These are phyloP conservation scores for Poeciliopsis gracilis DNA, from an alignment of 2,797 vertebrate species.

Conservation along the genomic window DNA sequence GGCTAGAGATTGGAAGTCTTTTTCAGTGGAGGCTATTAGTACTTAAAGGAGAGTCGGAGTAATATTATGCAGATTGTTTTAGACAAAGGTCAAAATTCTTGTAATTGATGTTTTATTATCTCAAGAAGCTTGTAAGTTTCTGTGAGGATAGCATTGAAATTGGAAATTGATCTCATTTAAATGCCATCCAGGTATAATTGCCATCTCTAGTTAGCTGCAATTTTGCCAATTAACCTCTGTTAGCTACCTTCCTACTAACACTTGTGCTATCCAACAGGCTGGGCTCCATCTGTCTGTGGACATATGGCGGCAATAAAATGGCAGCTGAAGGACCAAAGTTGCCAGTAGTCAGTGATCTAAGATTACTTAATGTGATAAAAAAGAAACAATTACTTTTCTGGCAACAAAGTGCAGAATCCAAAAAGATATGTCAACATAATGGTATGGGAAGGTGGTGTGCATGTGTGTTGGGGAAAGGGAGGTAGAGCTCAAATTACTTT, in stretches of 20 bases:
- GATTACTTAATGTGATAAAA: slow-evolving; percentile 72
- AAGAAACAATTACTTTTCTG: slow-evolving; percentile 56
- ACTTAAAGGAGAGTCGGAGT: background rate
- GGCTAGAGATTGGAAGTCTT: background rate
- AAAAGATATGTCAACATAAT: slow-evolving; percentile 17
- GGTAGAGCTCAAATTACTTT: slow-evolving; percentile 68
- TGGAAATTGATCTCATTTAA: slow-evolving; percentile 10
- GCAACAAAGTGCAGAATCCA: slow-evolving; percentile 35
- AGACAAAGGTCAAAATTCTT: background rate
- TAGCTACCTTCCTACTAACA: slow-evolving; percentile 23
- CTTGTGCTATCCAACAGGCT: slow-evolving; percentile 21
- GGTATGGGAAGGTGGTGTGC: slow-evolving; percentile 9
- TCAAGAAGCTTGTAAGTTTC: background rate
- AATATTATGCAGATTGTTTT: slow-evolving; percentile 1
- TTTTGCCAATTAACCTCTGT: slow-evolving; percentile 33
- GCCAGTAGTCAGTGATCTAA: slow-evolving; percentile 51
- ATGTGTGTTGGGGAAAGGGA: slow-evolving; percentile 3
- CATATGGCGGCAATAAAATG: slow-evolving; percentile 56
- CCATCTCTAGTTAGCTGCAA: slow-evolving; percentile 21
- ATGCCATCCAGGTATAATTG: slow-evolving; percentile 14
- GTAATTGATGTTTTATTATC: background rate
- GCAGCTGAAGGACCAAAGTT: slow-evolving; percentile 60
- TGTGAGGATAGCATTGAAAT: background rate
- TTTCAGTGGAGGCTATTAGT: background rate
- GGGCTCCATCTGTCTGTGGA: slow-evolving; percentile 38